Base-by-base conservation (phyloP, 2,113 vertebrate genomes). In the Coturnix japonica region DNA sequence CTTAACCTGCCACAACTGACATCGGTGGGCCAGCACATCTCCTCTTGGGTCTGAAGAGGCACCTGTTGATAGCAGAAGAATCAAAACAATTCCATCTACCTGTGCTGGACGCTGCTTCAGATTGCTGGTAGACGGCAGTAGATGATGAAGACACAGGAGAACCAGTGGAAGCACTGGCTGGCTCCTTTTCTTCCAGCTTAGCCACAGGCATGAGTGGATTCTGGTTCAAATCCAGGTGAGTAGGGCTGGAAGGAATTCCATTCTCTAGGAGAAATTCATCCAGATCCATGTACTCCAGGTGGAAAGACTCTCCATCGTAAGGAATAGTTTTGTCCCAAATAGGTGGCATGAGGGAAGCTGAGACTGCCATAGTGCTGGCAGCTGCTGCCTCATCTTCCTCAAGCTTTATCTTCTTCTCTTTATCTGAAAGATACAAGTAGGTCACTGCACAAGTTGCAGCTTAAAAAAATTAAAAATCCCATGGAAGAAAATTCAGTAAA, bases 271-370 rank as follows among this genome's bases (percentile, higher is more conserved):
- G 98, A 95, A 99, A 99, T 96, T 99, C 99, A 39, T 99, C 99
- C 95, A 99, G 98, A 97, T 99, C 99, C 99, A 99, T 99, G 97
- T 99, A 99, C 94, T 99, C 99, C 96, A 99, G 94, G 96, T 99
- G 99, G 97, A 99, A 99, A 93, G 98, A 99, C 94, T 99, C 99
- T 9, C 99, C 99, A 31, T 99, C 99, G 0, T 99, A 99, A 7
- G 99, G 99, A 95, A 99, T 99, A 70, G 99, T 99, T 97, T 99
- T 99, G 94, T 99, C 99, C 99, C 99, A 99, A 61, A 99, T 99
- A 41, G 99, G 98, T 0, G 99, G 99, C 96, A 99, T 99, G 87
- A 99, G 98, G 83, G 99, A 99, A 96, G 99, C 99, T 0, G 99
- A 99, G 33, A 98, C 98, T 3, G 98, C 98, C 80, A 98, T 95